Base-by-base conservation (phyloP, 1,140 invertebrate species). In the Cydia pomonella region DNA sequence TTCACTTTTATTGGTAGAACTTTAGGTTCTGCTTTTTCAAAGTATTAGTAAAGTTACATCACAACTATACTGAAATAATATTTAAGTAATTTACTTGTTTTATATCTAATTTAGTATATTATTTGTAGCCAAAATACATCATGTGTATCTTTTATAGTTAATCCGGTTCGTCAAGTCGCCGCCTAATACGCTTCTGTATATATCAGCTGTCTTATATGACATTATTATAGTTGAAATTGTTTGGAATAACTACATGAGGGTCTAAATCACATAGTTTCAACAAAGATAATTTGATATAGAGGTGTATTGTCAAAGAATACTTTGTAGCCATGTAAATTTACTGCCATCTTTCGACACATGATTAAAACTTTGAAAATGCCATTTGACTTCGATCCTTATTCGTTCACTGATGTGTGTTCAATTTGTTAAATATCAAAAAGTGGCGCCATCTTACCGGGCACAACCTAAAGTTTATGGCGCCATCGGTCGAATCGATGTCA, bases 121-220 rank as follows among this genome's bases (percentile, higher is more conserved):
- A 59, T 59, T 59, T 59, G 7, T 59, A 21, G 18, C 53, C 53
- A 23, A 18, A 53, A 53, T 18, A 53, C n/a, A 18, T 53, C 6
- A n/a, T 29, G 25, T 69, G 29, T 64, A 64, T 64, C 23, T 5
- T 9, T 69, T 33, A 38, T 33, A 33, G 64, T 69, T n/a, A 33
- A 33, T 69, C 64, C 29, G 64, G 64, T 69, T 18, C 64, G 64
- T 69, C 64, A 69, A 18, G 0, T 69, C n/a, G 29, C 64, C 64
- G 64, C 64, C 64, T 69, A 69, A 16, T 5, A 21, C 50, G 53
- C 53, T 59, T 59, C 9, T 59, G 53, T 59, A 59, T 59, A 59
- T 59, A 59, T 59, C 53, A 59, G 53, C 21, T 3, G 53, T 59
- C 16, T 47, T n/a, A 7, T 59, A 21, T n/a, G 9, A 23, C 21